Conservation (phyloP, 2,888 invertebrate genomes). For the Deilephila elpenor region DNA sequence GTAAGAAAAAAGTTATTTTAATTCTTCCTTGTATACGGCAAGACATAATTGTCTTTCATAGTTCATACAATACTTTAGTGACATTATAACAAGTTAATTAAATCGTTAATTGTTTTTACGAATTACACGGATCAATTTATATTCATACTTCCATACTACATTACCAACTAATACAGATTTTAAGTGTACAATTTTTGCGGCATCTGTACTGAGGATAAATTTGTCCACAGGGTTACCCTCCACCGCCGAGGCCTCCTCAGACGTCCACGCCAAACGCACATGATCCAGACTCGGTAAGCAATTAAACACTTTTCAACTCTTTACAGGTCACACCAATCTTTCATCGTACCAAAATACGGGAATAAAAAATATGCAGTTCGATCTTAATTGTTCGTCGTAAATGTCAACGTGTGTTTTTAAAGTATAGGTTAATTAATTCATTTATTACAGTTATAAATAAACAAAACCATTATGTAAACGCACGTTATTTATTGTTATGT, state of each 20-base stretch:
- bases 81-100: no score
- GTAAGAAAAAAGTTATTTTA: no score
- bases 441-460: conserved; percentile 32
- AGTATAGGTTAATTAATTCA: conserved; percentile 16
- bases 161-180: no score
- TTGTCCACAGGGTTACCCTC: conserved; percentile 86
- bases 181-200: not conserved
- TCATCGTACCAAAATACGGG: not conserved
- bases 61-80: no score
- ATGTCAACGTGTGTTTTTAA: not conserved
- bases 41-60: no score
- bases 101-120: no score
- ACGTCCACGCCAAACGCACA: conserved; percentile 91
- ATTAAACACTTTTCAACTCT: conserved; percentile 20
- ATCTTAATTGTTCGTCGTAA: not conserved
- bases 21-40: no score
- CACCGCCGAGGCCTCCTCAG: conserved; percentile 89
- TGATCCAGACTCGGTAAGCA: conserved; percentile 90
- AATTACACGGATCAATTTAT: no score
- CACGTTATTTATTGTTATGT: not conserved
- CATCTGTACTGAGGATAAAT: not conserved
- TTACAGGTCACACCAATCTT: not conserved
- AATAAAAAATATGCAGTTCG: not conserved
- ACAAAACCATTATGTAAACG: not conserved
- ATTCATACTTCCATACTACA: no score